phyloP scores from a whole-genome alignment of 2,888 invertebrate species.

The Reticulitermes lucifugus region DNA sequence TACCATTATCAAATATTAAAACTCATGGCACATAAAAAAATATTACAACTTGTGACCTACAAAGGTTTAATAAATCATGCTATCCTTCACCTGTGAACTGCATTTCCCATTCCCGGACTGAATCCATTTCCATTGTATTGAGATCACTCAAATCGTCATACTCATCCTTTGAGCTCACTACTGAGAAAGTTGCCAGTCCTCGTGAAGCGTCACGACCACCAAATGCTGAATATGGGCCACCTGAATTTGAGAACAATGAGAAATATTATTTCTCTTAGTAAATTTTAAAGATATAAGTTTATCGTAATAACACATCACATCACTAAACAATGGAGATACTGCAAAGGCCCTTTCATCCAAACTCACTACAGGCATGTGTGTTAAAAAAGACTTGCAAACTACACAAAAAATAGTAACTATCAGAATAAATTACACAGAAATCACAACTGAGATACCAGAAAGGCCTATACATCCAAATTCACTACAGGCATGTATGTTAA shows the following conservation, averaged over 20 bases:
- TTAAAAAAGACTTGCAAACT: too few species aligned
- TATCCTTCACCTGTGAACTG: constrained; percentile 88
- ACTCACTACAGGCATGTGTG: too few species aligned
- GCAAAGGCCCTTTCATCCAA: too few species aligned
- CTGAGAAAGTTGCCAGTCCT: constrained; percentile 93
- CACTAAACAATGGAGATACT: too few species aligned
- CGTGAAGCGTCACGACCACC: constrained; percentile 96
- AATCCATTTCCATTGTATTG: constrained; percentile 93
- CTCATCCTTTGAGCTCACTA: constrained; percentile 83
- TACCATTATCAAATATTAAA: background rate
- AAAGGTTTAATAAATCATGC: background rate
- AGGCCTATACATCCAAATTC: too few species aligned
- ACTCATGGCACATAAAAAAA: constrained; percentile 17
- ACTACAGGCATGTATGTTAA: too few species aligned
- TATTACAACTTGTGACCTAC: background rate
- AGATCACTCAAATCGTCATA: constrained; percentile 97
- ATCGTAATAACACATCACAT: too few species aligned
- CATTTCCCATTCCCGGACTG: constrained; percentile 96
- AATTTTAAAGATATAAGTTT: too few species aligned
- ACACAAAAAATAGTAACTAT: too few species aligned
- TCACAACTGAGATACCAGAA: too few species aligned
- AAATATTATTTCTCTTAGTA: background rate
- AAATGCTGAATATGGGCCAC: constrained; percentile 94
- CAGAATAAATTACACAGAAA: too few species aligned
- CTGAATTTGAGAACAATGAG: constrained; percentile 64